Conservation (phyloP, 2,888 invertebrate species). For the Hemistola chrysoprasaria region DNA sequence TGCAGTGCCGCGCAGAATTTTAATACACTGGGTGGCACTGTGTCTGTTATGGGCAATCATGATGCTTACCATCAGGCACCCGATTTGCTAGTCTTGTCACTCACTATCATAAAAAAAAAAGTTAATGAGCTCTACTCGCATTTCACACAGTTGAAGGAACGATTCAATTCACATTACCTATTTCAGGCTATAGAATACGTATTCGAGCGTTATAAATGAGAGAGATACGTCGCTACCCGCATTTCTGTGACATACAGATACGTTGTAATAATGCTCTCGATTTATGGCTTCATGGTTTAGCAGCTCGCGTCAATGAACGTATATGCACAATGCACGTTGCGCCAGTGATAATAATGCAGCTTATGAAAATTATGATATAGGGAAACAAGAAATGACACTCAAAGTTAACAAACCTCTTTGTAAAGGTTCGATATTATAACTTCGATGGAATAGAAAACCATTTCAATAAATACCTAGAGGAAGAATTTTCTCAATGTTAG, state of each 20-base stretch:
- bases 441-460: slow-evolving; percentile 28
- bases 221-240: slow-evolving; percentile 34
- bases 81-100: too few relatives aligned
- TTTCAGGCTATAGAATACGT: slow-evolving; percentile 21
- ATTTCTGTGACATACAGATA: slow-evolving; percentile 48
- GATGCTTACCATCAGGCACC: too few relatives aligned
- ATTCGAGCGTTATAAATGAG: slow-evolving; percentile 19
- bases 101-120: too few relatives aligned
- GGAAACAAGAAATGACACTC: neutral
- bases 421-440: too few relatives aligned
- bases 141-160: slow-evolving; percentile 16
- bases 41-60: too few relatives aligned
- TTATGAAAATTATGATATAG: neutral
- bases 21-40: too few relatives aligned
- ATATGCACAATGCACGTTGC: slow-evolving; percentile 12
- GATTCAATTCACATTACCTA: slow-evolving; percentile 22
- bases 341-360: slow-evolving; percentile 23
- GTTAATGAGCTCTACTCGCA: slow-evolving; percentile 24
- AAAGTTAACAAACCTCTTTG: too few relatives aligned
- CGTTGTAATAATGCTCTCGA: slow-evolving; percentile 57
- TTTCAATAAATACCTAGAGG: slow-evolving; percentile 46
- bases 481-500: slow-evolving; percentile 54
- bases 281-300: slow-evolving; percentile 52
- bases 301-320: slow-evolving; percentile 32
- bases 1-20: too few relatives aligned